Conservation (phyloP, 30 jellyfish, hydroid and myxozoan genomes). For the Nemopilema nomurai region DNA sequence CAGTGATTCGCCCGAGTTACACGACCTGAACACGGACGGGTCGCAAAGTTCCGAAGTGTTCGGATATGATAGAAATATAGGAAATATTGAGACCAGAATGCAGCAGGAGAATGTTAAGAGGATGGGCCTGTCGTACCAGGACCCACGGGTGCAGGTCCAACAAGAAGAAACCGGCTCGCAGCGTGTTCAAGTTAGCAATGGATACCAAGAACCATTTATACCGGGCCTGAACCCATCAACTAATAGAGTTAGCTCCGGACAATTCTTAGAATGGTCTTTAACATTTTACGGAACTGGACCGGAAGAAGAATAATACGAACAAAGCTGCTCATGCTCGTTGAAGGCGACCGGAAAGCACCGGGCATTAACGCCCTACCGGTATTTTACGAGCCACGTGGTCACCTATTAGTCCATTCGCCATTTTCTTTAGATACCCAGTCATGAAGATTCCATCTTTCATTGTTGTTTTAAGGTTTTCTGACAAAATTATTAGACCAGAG, state of each 20-base stretch:
- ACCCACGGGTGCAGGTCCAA: constrained; percentile 98
- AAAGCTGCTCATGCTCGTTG: neutral
- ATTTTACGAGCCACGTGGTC: no score
- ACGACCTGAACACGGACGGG: constrained; percentile 57
- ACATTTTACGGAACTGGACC: constrained; percentile 98
- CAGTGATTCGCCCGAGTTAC: constrained; percentile 41
- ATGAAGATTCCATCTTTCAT: neutral
- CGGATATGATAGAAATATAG: constrained; percentile 97
- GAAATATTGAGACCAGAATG: constrained; percentile 57
- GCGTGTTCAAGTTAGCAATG: constrained; percentile 99
- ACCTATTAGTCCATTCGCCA: no score
- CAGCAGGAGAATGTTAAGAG: constrained; percentile 78
- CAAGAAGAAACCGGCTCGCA: constrained; percentile 99
- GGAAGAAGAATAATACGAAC: constrained; percentile 66
- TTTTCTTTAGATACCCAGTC: neutral
- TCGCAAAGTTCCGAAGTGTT: constrained; percentile 90
- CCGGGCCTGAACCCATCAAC: constrained; percentile 85
- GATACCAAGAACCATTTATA: constrained; percentile 93
- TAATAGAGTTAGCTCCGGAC: constrained; percentile 92
- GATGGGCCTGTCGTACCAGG: constrained; percentile 95
- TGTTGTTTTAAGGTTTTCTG: no score
- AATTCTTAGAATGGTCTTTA: constrained; percentile 92
- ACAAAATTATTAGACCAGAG: no score
- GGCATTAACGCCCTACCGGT: no score
- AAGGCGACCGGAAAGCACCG: no score